phyloP scores from a whole-genome alignment of 1,140 invertebrate species.

The Ptiloglossa arizonensis region DNA sequence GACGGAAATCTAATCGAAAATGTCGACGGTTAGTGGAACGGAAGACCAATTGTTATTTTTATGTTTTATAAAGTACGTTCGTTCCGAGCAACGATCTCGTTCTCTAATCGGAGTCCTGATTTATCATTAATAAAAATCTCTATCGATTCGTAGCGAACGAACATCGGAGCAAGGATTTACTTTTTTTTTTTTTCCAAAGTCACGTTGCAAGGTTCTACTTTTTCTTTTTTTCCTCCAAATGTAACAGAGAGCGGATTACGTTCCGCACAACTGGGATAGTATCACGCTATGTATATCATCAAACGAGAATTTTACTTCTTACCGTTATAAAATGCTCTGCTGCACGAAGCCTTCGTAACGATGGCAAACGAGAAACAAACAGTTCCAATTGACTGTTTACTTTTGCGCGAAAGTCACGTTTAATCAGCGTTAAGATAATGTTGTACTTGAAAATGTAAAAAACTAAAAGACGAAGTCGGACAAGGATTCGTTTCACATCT shows the following conservation, averaged over 20 bases:
- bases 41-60: too few species aligned
- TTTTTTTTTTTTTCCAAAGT: too few species aligned
- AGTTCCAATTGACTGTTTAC: constrained; percentile 31
- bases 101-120: too few species aligned
- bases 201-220: too few species aligned
- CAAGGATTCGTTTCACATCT: neutral
- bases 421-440: constrained; percentile 19
- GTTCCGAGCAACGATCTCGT: too few species aligned
- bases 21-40: too few species aligned
- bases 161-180: too few species aligned
- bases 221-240: too few species aligned
- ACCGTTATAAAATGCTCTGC: neutral
- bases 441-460: constrained; percentile 11
- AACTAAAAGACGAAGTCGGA: neutral
- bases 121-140: too few species aligned
- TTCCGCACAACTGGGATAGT: neutral
- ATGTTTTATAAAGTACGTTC: too few species aligned
- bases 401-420: constrained; percentile 1
- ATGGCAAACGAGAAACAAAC: constrained; percentile 44
- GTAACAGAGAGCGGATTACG: neutral
- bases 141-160: too few species aligned
- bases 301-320: neutral
- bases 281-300: neutral
- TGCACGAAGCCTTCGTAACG: constrained; percentile 22
- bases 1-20: too few species aligned